These are phyloP conservation scores for Sthenelais limicola DNA, from an alignment of 2,888 invertebrate genomes.

Conservation along the genomic window DNA sequence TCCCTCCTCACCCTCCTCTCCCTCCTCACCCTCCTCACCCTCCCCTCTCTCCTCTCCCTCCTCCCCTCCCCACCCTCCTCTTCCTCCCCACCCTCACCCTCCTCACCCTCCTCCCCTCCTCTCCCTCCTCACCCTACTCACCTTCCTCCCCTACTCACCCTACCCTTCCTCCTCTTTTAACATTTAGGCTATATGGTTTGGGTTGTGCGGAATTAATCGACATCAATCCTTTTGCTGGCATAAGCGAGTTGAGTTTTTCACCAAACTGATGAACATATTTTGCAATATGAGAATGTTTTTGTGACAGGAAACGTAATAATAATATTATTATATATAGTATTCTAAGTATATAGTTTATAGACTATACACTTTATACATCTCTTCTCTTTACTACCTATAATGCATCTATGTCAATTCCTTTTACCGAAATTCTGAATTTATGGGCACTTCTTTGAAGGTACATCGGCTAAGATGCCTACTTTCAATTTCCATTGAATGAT, in stretches of 20 bases:
- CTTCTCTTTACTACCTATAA: too few species aligned
- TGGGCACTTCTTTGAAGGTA: too few species aligned
- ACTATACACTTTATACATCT: too few species aligned
- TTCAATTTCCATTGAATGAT: too few species aligned
- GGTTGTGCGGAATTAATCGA: too few species aligned
- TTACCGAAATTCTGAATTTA: too few species aligned
- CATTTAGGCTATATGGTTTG: too few species aligned
- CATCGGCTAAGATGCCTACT: too few species aligned
- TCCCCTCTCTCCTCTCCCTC: background rate
- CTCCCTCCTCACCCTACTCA: background rate
- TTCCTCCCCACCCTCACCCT: background rate
- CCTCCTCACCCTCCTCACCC: background rate
- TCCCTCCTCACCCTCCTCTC: background rate
- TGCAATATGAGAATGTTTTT: background rate
- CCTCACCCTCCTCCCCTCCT: background rate
- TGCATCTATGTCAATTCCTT: too few species aligned
- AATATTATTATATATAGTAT: slow-evolving; percentile 16
- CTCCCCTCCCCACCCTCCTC: slow-evolving; percentile 1
- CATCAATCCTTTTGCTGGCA: too few species aligned
- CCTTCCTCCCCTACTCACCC: background rate
- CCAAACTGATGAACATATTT: slow-evolving; percentile 1
- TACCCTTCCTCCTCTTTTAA: background rate
- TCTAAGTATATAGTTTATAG: background rate
- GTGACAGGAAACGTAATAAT: background rate
- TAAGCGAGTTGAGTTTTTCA: too few species aligned